Evolutionary conservation across 2,113 vertebrate species (phyloP).

Genomic region (Salvelinus namaycush): DNA sequence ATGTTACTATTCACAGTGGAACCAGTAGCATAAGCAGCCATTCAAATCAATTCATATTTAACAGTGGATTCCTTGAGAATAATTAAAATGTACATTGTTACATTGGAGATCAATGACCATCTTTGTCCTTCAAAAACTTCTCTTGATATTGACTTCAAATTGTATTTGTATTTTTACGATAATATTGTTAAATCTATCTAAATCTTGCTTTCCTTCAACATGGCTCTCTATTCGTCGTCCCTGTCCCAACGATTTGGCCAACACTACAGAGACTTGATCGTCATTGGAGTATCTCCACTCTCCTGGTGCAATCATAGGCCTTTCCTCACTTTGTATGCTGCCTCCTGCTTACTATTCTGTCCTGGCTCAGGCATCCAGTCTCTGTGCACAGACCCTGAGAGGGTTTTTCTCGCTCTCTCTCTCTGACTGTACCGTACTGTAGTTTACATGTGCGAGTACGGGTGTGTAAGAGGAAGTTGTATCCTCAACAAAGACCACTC

Average conservation of each 20-base stretch:
- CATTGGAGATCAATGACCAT: neutral
- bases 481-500: conserved; percentile 13
- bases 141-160: neutral
- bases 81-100: neutral
- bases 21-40: neutral
- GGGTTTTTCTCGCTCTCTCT: conserved; percentile 18
- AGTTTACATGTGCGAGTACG: conserved; percentile 6
- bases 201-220: neutral
- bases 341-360: neutral
- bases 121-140: neutral
- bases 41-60: neutral
- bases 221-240: neutral
- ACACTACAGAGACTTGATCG: neutral
- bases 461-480: conserved; percentile 15
- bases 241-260: neutral
- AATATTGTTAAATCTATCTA: neutral
- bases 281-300: neutral
- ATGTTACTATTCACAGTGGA: neutral
- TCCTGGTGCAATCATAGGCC: neutral
- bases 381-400: neutral
- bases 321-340: neutral
- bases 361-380: neutral
- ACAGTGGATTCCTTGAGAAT: neutral
- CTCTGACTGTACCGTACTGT: conserved; percentile 25
- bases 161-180: neutral